Conservation (phyloP, 2,888 invertebrate species). For the Philopedon plagiatum region DNA sequence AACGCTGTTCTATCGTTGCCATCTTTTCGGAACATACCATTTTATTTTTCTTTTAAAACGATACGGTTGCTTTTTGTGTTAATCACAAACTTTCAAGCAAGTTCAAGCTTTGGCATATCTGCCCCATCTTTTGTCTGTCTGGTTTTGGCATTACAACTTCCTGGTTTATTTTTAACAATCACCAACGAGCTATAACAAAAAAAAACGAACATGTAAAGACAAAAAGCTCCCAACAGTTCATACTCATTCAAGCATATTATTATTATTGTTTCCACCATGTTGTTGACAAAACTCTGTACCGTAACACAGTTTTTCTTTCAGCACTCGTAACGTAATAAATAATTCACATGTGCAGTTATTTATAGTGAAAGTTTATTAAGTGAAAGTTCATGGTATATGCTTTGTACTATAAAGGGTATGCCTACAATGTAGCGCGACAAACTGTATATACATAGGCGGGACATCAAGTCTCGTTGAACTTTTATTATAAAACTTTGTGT, state of each 20-base stretch:
- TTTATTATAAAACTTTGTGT: too few species aligned
- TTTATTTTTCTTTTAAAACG: too few species aligned
- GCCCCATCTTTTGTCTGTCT: too few species aligned
- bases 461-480: background rate
- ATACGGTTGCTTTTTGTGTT: too few species aligned
- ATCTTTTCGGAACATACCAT: too few species aligned
- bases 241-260: background rate
- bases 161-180: too few species aligned
- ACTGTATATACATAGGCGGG: slow-evolving; percentile 16
- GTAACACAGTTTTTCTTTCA: background rate
- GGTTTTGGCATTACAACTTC: too few species aligned
- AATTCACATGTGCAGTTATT: slow-evolving; percentile 33
- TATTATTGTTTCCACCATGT: background rate
- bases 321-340: slow-evolving; percentile 7
- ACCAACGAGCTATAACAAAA: too few species aligned
- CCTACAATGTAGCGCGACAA: slow-evolving; percentile 8
- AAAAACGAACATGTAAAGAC: too few species aligned
- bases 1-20: too few species aligned
- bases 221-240: background rate
- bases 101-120: too few species aligned
- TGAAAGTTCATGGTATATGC: slow-evolving; percentile 25
- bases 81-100: too few species aligned
- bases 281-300: background rate
- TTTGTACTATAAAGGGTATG: slow-evolving; percentile 27
- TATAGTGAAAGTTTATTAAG: slow-evolving; percentile 34